Evolutionary conservation across 1,140 invertebrate genomes (phyloP).

Genomic region (Scylla paramamosain): DNA sequence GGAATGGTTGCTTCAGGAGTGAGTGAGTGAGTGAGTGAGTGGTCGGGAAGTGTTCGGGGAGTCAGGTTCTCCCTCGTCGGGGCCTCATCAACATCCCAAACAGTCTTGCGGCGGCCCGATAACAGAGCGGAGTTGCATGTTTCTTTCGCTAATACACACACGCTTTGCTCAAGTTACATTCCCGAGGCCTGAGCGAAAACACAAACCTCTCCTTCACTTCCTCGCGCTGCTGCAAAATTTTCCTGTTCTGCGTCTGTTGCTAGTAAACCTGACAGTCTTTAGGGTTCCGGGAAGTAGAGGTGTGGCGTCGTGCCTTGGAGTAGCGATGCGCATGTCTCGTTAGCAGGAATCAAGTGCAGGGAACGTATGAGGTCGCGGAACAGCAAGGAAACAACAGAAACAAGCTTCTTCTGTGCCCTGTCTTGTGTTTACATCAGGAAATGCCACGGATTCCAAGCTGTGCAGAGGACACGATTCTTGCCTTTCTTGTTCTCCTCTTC

Average conservation of each 20-base stretch:
- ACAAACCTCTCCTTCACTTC: neutral
- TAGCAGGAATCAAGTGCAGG: neutral
- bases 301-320: neutral
- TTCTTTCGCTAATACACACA: neutral
- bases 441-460: neutral
- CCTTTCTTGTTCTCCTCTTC: neutral
- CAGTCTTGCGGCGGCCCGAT: neutral
- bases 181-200: too few relatives aligned
- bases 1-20: neutral
- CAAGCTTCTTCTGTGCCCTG: neutral
- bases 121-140: neutral
- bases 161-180: neutral
- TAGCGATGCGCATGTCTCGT: neutral
- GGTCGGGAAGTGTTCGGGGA: neutral
- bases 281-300: too few relatives aligned
- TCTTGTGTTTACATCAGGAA: neutral
- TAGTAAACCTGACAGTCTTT: neutral
- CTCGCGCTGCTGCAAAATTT: neutral
- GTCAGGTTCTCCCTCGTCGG: neutral
- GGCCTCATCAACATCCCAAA: neutral
- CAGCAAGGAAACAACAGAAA: neutral
- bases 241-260: neutral
- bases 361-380: too few relatives aligned
- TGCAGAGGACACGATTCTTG: neutral
- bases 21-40: neutral